Conservation (phyloP, 1,140 invertebrate genomes). For the Whitmania pigra region DNA sequence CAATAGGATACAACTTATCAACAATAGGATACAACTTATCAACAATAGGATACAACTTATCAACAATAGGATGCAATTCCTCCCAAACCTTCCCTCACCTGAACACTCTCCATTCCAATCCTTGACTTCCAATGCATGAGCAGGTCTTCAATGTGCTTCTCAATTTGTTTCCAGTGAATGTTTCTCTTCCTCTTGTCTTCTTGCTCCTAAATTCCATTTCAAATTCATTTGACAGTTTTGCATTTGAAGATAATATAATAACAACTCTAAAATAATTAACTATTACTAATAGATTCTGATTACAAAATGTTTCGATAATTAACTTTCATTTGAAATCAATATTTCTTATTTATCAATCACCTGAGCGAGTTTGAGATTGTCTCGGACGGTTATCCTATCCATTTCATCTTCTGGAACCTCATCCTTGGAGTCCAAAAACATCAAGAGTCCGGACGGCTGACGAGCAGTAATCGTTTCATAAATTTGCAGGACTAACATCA, state of each 20-base stretch:
- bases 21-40: too few species aligned
- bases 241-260: too few species aligned
- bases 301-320: too few species aligned
- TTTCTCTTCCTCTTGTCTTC: constrained; percentile 40
- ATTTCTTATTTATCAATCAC: constrained; percentile 47
- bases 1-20: too few species aligned
- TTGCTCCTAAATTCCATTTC: constrained; percentile 30
- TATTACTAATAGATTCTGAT: too few species aligned
- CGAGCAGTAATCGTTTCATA: constrained; percentile 17
- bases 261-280: too few species aligned
- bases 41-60: neutral
- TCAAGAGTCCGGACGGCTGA: constrained; percentile 65
- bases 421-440: constrained; percentile 75
- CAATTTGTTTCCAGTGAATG: constrained; percentile 43
- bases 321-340: too few species aligned
- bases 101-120: constrained; percentile 52
- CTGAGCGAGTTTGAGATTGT: constrained; percentile 87
- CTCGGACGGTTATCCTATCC: constrained; percentile 66
- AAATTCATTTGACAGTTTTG: neutral
- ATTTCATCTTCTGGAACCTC: constrained; percentile 64
- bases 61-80: constrained; percentile 23
- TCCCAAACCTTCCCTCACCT: constrained; percentile 40
- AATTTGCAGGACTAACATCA: neutral
- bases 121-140: constrained; percentile 77
- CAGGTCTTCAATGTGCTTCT: constrained; percentile 54